Conservation (phyloP, 1,140 invertebrate genomes). For the Coptotermes formosanus region DNA sequence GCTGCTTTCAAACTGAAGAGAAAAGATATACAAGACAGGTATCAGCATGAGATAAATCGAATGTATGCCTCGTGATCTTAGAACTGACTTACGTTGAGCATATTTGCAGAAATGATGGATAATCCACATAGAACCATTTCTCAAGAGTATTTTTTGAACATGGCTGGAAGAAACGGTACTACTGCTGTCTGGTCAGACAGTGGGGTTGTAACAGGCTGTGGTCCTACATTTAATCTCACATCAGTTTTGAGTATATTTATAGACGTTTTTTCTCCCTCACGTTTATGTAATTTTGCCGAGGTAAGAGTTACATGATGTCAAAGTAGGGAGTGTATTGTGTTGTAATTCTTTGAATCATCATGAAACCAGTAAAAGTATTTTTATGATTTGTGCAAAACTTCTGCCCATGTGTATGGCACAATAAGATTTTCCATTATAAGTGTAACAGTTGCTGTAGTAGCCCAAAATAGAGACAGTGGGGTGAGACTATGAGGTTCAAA, state of each 20-base stretch:
- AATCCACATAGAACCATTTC: neutral
- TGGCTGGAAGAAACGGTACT: neutral
- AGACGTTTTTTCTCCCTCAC: neutral
- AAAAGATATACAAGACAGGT: conserved; percentile 91
- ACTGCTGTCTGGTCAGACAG: neutral
- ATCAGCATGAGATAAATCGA: conserved; percentile 83
- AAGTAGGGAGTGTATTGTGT: neutral
- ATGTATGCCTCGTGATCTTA: conserved; percentile 88
- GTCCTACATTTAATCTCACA: neutral
- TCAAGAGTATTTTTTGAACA: neutral
- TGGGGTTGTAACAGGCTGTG: neutral
- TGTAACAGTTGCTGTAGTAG: neutral
- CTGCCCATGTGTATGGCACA: neutral
- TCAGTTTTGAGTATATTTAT: neutral
- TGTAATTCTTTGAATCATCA: neutral
- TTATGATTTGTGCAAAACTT: neutral
- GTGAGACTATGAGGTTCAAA: neutral
- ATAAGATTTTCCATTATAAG: neutral
- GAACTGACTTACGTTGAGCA: neutral
- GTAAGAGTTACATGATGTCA: neutral
- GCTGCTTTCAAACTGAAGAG: conserved; percentile 96
- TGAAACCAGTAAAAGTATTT: neutral
- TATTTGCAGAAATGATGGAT: neutral
- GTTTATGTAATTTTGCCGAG: neutral
- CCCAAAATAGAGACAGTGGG: neutral